Conservation (phyloP, 2,113 vertebrate species). For the Polypterus bichir region DNA sequence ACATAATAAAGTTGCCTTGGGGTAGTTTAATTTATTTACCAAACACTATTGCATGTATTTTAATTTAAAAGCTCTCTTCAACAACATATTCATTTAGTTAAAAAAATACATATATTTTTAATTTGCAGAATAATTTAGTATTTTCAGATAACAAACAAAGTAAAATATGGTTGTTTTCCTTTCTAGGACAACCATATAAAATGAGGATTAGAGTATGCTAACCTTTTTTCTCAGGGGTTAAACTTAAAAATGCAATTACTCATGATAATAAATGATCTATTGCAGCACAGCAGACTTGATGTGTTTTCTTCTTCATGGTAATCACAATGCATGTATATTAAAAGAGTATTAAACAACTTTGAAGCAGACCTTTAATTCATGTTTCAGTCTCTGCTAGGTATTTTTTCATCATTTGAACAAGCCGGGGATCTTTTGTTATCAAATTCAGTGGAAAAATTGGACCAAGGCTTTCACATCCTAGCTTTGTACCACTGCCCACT, state of each 20-base stretch:
- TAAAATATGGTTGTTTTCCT: neutral
- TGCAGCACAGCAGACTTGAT: neutral
- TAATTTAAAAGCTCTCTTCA: neutral
- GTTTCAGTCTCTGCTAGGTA: neutral
- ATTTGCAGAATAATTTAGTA: neutral
- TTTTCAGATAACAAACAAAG: neutral
- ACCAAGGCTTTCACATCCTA: conserved; percentile 18
- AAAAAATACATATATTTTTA: neutral
- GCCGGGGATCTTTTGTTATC: conserved; percentile 3
- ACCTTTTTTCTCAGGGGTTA: neutral
- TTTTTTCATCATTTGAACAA: conserved; percentile 2
- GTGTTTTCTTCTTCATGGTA: neutral
- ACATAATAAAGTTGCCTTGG: too few relatives aligned
- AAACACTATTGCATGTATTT: neutral
- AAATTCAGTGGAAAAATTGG: conserved; percentile 1
- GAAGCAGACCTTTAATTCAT: conserved; percentile 3
- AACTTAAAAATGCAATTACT: neutral
- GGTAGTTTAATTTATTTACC: too few relatives aligned
- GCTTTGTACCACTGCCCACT: conserved; percentile 62
- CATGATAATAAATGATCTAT: neutral
- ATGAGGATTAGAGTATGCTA: neutral
- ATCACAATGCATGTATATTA: neutral
- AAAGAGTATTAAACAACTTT: conserved; percentile 3
- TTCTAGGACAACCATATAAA: neutral
- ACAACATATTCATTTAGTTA: neutral